These are phyloP conservation scores for Myotis yumanensis DNA, from an alignment of 2,113 vertebrate species.

Conservation along the genomic window DNA sequence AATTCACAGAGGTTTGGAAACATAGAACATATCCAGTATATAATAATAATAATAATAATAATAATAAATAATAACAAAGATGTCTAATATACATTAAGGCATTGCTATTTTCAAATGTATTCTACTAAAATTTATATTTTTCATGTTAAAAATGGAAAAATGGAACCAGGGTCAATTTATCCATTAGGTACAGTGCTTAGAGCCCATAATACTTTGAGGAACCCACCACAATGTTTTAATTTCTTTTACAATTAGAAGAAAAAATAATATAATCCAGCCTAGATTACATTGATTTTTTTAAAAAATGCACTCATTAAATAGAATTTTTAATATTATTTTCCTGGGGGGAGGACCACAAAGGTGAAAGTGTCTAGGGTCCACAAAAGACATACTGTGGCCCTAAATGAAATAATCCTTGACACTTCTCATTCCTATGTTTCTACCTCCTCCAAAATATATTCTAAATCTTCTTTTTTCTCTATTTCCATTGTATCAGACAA, in stretches of 20 bases:
- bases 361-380: too few species aligned
- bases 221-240: background rate
- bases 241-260: background rate
- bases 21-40: background rate
- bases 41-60: background rate
- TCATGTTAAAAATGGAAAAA: conserved; percentile 1
- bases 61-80: background rate
- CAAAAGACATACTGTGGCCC: background rate
- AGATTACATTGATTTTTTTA: background rate
- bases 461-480: background rate
- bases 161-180: background rate
- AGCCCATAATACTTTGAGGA: background rate
- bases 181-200: background rate
- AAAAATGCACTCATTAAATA: background rate
- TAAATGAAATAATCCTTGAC: background rate
- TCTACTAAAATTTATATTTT: background rate
- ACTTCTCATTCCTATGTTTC: background rate
- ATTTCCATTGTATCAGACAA: background rate
- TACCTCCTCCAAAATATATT: background rate
- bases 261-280: background rate
- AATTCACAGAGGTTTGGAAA: background rate
- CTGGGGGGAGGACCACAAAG: background rate
- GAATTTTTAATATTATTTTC: background rate
- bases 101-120: background rate
- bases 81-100: background rate